phyloP scores from a whole-genome alignment of 2,113 vertebrate genomes.

The Cyprinodon tularosa region DNA sequence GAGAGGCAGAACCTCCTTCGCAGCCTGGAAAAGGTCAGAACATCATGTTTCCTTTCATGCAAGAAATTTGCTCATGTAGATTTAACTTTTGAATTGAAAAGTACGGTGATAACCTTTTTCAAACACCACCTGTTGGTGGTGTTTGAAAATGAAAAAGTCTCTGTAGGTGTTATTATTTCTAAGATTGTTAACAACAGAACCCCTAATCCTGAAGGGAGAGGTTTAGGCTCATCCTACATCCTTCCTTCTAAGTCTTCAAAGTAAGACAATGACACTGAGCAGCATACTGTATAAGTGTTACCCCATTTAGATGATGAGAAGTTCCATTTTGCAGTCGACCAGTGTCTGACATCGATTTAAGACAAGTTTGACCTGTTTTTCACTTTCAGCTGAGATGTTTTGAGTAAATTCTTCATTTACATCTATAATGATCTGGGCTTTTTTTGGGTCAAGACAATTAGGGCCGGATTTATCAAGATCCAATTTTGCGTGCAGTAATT shows the following conservation, averaged over 20 bases:
- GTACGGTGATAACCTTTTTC: not conserved
- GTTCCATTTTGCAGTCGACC: too few relatives aligned
- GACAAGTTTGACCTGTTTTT: too few relatives aligned
- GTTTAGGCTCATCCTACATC: slow-evolving; percentile 32
- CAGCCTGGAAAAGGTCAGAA: slow-evolving; percentile 94
- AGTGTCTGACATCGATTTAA: too few relatives aligned
- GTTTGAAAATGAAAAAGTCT: not conserved
- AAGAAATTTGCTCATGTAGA: not conserved
- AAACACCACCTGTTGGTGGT: not conserved
- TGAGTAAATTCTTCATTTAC: too few relatives aligned
- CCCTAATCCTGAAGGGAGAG: slow-evolving; percentile 61
- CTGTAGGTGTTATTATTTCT: slow-evolving; percentile 35
- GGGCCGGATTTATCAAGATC: too few relatives aligned
- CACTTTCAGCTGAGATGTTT: too few relatives aligned
- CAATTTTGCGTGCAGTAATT: too few relatives aligned
- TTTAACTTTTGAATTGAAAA: not conserved
- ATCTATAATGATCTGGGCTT: too few relatives aligned
- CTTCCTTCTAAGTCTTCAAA: slow-evolving; percentile 9
- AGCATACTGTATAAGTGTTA: slow-evolving; percentile 11
- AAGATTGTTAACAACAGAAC: slow-evolving; percentile 45
- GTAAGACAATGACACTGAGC: slow-evolving; percentile 58
- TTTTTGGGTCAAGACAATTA: too few relatives aligned
- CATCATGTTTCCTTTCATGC: not conserved
- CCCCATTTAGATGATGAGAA: too few relatives aligned
- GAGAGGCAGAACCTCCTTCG: slow-evolving; percentile 95